Percentiles rank a stretch among this genome's conserved stretches.
phyloP scores from a whole-genome alignment of 2,888 invertebrate species.

The Pseudeuparius sepicola region DNA sequence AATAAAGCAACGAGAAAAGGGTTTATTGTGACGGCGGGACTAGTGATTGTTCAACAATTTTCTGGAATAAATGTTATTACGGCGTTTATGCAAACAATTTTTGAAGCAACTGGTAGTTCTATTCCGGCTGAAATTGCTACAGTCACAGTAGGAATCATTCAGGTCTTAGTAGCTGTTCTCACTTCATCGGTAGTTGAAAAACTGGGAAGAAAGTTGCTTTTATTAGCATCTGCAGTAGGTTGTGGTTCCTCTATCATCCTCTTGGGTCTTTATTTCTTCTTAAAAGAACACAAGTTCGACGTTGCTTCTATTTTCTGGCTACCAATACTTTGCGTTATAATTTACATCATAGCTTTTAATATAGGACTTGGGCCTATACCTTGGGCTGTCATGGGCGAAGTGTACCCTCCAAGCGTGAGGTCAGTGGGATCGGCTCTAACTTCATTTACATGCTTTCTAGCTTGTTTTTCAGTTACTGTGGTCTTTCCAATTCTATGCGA shows the following conservation, averaged over 20 bases:
- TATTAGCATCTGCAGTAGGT: constrained; percentile 52
- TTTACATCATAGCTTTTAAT: constrained; percentile 64
- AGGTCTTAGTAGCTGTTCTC: constrained; percentile 55
- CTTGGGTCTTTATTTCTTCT: constrained; percentile 22
- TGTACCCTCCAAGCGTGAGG: constrained; percentile 56
- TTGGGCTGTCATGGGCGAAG: constrained; percentile 74
- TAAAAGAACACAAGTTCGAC: constrained; percentile 16
- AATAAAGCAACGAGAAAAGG: constrained; percentile 38
- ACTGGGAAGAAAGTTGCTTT: constrained; percentile 57
- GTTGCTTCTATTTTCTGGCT: constrained; percentile 48
- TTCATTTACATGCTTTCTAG: constrained; percentile 20
- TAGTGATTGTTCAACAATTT: constrained; percentile 75
- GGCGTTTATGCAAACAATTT: constrained; percentile 64
- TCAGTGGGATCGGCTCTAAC: constrained; percentile 54
- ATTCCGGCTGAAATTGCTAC: constrained; percentile 54
- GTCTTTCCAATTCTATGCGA: constrained; percentile 24
- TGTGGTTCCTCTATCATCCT: constrained; percentile 44
- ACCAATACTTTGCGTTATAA: constrained; percentile 57
- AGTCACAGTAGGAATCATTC: constrained; percentile 67
- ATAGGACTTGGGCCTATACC: constrained; percentile 62
- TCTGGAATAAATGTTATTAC: constrained; percentile 72
- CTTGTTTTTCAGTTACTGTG: constrained; percentile 24
- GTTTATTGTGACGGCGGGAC: constrained; percentile 56
- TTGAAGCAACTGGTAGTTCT: constrained; percentile 54
- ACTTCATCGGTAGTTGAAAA: constrained; percentile 66